Evolutionary conservation across 2,888 invertebrate species (phyloP).

Genomic region (Eupithecia vulgata): DNA sequence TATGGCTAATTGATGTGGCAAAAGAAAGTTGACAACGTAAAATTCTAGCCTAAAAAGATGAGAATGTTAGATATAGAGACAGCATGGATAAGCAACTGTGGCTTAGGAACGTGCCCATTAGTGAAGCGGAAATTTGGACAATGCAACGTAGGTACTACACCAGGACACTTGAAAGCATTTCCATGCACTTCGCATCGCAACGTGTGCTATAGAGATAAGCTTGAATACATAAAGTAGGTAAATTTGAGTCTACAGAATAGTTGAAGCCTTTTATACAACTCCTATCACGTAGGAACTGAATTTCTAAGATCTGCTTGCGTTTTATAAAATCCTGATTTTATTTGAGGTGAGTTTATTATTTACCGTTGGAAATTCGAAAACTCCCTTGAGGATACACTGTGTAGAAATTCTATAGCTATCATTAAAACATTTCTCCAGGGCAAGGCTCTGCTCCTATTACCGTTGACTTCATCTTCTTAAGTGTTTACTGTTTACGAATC

Average conservation of each 20-base stretch:
- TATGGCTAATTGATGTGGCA: constrained; percentile 14
- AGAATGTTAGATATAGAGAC: background rate
- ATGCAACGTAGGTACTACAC: constrained; percentile 1
- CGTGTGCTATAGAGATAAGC: constrained; percentile 25
- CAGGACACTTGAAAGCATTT: constrained; percentile 25
- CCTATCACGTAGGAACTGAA: constrained; percentile 19
- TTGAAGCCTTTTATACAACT: constrained; percentile 18
- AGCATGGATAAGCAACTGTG: background rate
- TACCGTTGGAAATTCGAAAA: background rate
- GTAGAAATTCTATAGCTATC: constrained; percentile 34
- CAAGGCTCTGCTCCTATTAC: constrained; percentile 27
- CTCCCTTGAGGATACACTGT: background rate
- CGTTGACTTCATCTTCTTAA: constrained; percentile 27
- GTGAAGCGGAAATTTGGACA: constrained; percentile 14
- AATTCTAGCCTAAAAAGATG: background rate
- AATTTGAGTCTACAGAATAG: background rate
- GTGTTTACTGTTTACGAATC: constrained; percentile 25
- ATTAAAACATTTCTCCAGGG: constrained; percentile 36
- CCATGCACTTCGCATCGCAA: constrained; percentile 18
- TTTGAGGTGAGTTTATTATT: background rate
- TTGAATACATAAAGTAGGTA: constrained; percentile 21
- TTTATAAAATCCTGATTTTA: background rate
- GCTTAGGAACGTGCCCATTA: constrained; percentile 15
- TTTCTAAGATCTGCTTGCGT: constrained; percentile 13
- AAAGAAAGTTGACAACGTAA: constrained; percentile 4